A percentile compares a stretch with the other conserved stretches of the same genome.
phyloP scores from a whole-genome alignment of 2,888 invertebrate species.

The Zonitis immaculata region DNA sequence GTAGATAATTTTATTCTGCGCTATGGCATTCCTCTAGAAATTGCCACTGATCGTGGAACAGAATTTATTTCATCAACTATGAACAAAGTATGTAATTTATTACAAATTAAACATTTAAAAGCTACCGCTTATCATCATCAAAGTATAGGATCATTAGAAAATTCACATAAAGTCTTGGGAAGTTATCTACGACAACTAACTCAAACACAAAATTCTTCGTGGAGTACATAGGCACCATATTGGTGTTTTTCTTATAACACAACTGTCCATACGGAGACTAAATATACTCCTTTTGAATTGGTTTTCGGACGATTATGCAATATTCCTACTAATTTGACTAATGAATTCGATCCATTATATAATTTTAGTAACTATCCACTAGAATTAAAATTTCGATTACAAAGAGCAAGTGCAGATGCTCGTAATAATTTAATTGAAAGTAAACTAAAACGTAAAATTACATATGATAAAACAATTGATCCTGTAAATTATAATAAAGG shows the following conservation, averaged over 20 bases:
- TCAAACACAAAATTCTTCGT: constrained; percentile 5
- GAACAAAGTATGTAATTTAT: constrained; percentile 11
- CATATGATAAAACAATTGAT: neutral
- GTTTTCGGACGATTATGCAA: constrained; percentile 1
- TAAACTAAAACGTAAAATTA: neutral
- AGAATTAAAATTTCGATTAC: constrained; percentile 7
- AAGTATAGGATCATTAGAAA: constrained; percentile 14
- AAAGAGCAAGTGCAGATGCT: constrained; percentile 3
- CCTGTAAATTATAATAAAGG: constrained; percentile 1
- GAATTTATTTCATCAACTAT: constrained; percentile 12
- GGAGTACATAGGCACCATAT: constrained; percentile 10
- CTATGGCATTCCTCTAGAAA: constrained; percentile 12
- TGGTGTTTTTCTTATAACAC: constrained; percentile 12
- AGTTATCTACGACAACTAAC: constrained; percentile 11
- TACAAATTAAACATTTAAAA: constrained; percentile 13
- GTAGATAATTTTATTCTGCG: constrained; percentile 23
- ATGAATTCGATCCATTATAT: constrained; percentile 1
- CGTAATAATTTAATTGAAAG: constrained; percentile 3
- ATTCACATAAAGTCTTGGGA: constrained; percentile 15
- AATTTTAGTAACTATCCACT: constrained; percentile 3
- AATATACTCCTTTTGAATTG: constrained; percentile 2
- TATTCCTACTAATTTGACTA: neutral
- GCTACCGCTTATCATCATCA: constrained; percentile 17
- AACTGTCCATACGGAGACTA: constrained; percentile 7
- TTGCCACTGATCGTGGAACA: constrained; percentile 15